phyloP scores from a whole-genome alignment of 2,113 vertebrate genomes.

The Hyperoodon ampullatus region DNA sequence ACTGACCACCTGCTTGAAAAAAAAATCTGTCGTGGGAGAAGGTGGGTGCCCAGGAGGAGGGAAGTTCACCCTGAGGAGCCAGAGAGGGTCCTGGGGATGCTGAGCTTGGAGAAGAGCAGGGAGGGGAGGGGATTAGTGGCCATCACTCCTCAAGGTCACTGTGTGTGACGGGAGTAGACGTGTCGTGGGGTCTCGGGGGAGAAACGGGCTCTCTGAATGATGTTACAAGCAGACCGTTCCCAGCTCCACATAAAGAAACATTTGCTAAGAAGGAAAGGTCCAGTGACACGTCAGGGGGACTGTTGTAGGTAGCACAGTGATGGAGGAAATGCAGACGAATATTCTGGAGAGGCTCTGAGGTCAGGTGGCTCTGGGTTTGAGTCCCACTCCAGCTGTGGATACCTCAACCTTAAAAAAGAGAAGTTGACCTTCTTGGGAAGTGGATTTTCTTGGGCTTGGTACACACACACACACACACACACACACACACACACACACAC shows the following conservation, averaged over 20 bases:
- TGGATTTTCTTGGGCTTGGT: not conserved
- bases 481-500: not conserved
- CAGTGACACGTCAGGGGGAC: not conserved
- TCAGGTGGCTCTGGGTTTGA: not conserved
- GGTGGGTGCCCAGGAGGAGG: not conserved
- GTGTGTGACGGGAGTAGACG: too few relatives aligned
- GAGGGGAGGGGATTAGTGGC: not conserved
- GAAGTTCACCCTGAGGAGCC: not conserved
- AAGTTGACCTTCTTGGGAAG: not conserved
- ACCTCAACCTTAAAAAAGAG: not conserved
- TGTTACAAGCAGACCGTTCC: not conserved
- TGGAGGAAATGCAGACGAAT: not conserved
- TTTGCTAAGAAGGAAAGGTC: not conserved
- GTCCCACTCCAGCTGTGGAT: not conserved
- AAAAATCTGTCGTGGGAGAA: not conserved
- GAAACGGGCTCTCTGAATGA: not conserved
- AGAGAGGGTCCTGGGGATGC: not conserved
- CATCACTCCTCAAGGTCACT: not conserved
- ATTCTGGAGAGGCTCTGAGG: not conserved
- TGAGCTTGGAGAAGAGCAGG: not conserved
- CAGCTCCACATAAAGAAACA: not conserved
- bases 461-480: not conserved
- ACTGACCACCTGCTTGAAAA: not conserved
- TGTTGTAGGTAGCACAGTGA: not conserved
- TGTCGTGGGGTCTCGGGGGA: accelerated